A percentile compares a stretch with the other conserved stretches of the same genome.
These are phyloP conservation scores for Schizotus pectinicornis DNA, from an alignment of 2,888 invertebrate species.

Conservation along the genomic window DNA sequence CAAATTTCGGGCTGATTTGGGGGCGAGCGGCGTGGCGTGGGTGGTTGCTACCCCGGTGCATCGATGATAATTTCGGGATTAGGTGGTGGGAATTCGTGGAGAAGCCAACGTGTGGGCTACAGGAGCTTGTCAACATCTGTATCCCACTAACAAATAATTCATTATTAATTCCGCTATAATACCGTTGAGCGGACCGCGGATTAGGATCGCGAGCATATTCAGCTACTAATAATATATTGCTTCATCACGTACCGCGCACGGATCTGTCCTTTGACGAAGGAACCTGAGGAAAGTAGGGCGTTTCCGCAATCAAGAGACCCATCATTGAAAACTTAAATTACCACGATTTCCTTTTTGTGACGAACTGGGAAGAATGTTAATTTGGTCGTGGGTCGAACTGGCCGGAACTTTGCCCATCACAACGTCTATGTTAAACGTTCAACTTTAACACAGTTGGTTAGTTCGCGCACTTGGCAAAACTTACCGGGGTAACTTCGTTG, in stretches of 20 bases:
- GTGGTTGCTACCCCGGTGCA: background rate
- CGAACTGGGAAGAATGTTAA: too few relatives aligned
- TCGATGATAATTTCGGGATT: conserved; percentile 26
- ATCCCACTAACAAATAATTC: conserved; percentile 36
- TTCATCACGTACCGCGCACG: conserved; percentile 22
- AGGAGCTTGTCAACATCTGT: conserved; percentile 36
- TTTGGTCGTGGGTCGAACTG: too few relatives aligned
- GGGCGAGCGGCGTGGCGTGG: too few relatives aligned
- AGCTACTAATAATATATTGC: conserved; percentile 24
- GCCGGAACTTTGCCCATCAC: too few relatives aligned
- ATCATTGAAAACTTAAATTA: too few relatives aligned
- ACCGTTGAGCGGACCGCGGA: conserved; percentile 34
- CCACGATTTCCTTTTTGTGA: too few relatives aligned
- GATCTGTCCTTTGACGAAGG: conserved; percentile 7
- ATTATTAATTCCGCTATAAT: conserved; percentile 38
- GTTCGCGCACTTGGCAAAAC: conserved; percentile 3
- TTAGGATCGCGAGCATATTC: conserved; percentile 24
- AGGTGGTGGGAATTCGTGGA: conserved; percentile 23
- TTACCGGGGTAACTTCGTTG: conserved; percentile 8
- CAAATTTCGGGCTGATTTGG: too few relatives aligned
- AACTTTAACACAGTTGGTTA: background rate
- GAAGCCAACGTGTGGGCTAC: conserved; percentile 29
- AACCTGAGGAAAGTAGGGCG: background rate
- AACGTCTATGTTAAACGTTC: too few relatives aligned
- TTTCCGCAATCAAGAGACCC: too few relatives aligned